phyloP scores from a whole-genome alignment of 1,140 invertebrate genomes.

The Streblospio benedicti region DNA sequence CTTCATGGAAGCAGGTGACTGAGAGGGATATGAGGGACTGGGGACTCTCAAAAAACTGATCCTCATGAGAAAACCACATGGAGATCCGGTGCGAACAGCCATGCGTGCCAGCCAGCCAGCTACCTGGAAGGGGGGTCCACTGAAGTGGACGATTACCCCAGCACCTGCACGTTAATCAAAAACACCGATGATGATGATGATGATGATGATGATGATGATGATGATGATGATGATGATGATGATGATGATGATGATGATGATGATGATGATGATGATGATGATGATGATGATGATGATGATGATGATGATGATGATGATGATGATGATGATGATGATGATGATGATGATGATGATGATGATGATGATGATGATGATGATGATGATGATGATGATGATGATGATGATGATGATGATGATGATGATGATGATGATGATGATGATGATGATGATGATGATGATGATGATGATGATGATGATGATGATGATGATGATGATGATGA shows the following conservation, averaged over 20 bases:
- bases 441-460: conserved; percentile 6
- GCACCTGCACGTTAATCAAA: too few species aligned
- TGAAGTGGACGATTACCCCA: too few species aligned
- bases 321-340: not conserved
- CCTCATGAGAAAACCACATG: too few species aligned
- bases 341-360: not conserved
- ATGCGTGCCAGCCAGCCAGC: too few species aligned
- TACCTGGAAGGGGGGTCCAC: too few species aligned
- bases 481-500: conserved; percentile 4
- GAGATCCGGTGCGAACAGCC: too few species aligned
- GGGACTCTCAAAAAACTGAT: too few species aligned
- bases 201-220: not conserved
- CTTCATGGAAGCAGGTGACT: too few species aligned
- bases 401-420: not conserved
- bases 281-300: conserved; percentile 1
- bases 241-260: conserved; percentile 5
- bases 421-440: conserved; percentile 7
- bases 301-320: not conserved
- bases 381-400: not conserved
- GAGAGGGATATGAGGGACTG: too few species aligned
- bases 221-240: not conserved
- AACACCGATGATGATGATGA: too few species aligned
- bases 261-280: conserved; percentile 4
- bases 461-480: conserved; percentile 8
- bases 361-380: not conserved